Conservation (phyloP, 1,140 invertebrate species). For the Pseudachorutes palmiensis region DNA sequence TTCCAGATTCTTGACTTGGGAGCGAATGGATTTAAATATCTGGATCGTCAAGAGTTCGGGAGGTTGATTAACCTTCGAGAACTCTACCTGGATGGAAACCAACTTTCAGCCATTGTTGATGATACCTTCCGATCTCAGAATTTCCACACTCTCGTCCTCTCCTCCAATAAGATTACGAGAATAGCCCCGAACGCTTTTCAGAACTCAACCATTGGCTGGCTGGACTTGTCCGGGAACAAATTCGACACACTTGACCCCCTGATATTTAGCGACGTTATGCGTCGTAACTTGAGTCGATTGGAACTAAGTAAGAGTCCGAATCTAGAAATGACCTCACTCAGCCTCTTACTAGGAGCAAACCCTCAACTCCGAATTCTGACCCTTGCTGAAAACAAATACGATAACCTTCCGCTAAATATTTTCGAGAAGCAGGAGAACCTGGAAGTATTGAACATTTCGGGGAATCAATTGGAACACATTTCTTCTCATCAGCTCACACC, state of each 20-base stretch:
- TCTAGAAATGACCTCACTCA: slow-evolving; percentile 20
- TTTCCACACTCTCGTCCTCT: slow-evolving; percentile 50
- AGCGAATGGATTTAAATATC: slow-evolving; percentile 66
- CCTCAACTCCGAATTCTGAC: slow-evolving; percentile 25
- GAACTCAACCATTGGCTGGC: slow-evolving; percentile 51
- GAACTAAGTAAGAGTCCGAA: slow-evolving; percentile 33
- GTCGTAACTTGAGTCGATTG: slow-evolving; percentile 24
- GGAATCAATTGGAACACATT: slow-evolving; percentile 28
- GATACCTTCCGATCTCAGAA: slow-evolving; percentile 56
- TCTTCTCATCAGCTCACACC: slow-evolving; percentile 27
- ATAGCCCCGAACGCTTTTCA: slow-evolving; percentile 46
- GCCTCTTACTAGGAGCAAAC: slow-evolving; percentile 26
- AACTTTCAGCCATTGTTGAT: slow-evolving; percentile 57
- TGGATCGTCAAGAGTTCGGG: slow-evolving; percentile 62
- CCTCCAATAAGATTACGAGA: slow-evolving; percentile 58
- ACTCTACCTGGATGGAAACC: slow-evolving; percentile 65
- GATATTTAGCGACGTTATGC: slow-evolving; percentile 26
- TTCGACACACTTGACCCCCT: slow-evolving; percentile 35
- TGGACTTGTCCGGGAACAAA: slow-evolving; percentile 43
- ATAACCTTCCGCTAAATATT: slow-evolving; percentile 29
- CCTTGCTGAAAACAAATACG: slow-evolving; percentile 30
- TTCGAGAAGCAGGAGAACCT: slow-evolving; percentile 31
- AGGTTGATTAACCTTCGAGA: slow-evolving; percentile 54
- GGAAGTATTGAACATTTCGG: slow-evolving; percentile 29
- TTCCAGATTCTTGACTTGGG: slow-evolving; percentile 60